Conservation (phyloP, 2,888 invertebrate genomes). For the Alentia gelatinosa region DNA sequence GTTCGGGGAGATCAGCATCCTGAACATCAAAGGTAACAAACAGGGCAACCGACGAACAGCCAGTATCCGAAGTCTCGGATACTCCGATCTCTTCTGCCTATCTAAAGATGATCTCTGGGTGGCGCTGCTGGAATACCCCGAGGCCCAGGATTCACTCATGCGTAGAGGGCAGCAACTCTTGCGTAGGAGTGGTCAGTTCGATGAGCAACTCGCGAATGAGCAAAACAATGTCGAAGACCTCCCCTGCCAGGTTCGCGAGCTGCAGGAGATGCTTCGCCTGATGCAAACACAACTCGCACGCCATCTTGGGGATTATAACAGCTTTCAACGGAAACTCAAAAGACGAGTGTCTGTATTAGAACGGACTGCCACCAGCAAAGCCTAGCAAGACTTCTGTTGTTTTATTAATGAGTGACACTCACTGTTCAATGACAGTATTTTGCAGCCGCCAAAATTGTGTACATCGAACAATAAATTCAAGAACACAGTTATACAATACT, state of each 20-base stretch:
- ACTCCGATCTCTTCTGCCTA: conserved; percentile 94
- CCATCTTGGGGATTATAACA: conserved; percentile 90
- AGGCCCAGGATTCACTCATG: conserved; percentile 80
- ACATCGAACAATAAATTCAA: too few species aligned
- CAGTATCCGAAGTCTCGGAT: conserved; percentile 88
- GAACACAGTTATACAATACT: too few species aligned
- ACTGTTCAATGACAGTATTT: too few species aligned
- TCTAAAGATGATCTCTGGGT: conserved; percentile 94
- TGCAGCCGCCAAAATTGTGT: too few species aligned
- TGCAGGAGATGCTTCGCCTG: background rate
- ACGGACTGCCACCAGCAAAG: conserved; percentile 56
- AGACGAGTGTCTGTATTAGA: conserved; percentile 85
- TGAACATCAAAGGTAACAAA: conserved; percentile 87
- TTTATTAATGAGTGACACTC: too few species aligned
- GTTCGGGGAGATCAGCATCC: conserved; percentile 81
- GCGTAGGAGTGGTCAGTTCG: conserved; percentile 81
- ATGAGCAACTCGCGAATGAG: conserved; percentile 79
- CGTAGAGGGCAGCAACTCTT: conserved; percentile 83
- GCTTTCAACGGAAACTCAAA: conserved; percentile 91
- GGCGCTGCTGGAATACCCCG: conserved; percentile 85
- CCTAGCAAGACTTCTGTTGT: too few species aligned
- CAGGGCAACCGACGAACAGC: conserved; percentile 96
- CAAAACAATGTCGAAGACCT: background rate
- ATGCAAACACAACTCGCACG: conserved; percentile 77
- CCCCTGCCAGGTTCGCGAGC: background rate